A percentile compares a stretch with the other conserved stretches of the same genome.
Conservation (phyloP, 2,113 vertebrate species). For the Grantiella picta region DNA sequence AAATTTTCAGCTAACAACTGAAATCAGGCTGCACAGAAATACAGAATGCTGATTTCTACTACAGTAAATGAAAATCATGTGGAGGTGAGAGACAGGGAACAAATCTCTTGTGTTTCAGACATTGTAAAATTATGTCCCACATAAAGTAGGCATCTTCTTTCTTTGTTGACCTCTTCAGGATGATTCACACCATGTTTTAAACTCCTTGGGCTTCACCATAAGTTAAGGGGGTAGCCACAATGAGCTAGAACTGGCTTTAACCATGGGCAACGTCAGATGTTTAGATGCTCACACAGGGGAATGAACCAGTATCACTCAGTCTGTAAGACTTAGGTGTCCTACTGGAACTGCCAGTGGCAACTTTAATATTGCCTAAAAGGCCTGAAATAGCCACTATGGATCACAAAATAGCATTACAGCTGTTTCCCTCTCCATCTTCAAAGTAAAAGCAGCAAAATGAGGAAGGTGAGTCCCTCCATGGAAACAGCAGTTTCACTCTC, state of each 20-base stretch:
- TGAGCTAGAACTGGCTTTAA: neutral
- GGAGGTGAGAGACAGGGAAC: neutral
- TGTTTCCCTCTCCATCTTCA: neutral
- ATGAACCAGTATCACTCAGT: neutral
- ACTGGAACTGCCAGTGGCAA: neutral
- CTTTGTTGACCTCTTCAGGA: neutral
- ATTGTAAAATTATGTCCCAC: neutral
- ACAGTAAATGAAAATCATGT: neutral
- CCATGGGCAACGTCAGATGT: neutral
- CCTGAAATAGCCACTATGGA: neutral
- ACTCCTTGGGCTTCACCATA: neutral
- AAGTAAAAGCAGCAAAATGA: neutral
- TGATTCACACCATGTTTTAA: neutral
- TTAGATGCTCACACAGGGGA: neutral
- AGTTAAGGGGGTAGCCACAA: neutral
- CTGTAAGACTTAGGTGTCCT: neutral
- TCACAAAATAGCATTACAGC: neutral
- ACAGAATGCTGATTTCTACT: neutral
- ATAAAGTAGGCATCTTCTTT: neutral
- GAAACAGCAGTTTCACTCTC: neutral
- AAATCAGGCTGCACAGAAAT: neutral
- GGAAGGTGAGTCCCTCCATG: neutral
- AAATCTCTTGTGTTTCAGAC: neutral
- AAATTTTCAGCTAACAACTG: neutral
- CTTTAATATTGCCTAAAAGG: neutral